Base-by-base conservation (phyloP, 35 echinoderm and acorn worm genomes). In the Apostichopus californicus region DNA sequence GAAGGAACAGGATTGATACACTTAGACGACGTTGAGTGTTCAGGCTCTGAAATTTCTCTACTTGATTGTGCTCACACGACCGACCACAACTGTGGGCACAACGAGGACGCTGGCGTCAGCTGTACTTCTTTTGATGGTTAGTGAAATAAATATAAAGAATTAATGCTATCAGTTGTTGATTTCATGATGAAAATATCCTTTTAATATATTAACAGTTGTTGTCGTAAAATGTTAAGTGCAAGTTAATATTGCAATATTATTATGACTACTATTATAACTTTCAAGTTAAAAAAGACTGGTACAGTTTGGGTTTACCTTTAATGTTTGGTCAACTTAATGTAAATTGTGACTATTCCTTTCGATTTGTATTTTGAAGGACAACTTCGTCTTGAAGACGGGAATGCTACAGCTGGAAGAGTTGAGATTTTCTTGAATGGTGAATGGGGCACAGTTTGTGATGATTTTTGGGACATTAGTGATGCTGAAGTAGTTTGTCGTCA, bases 381-480 rank as follows among this genome's bases (percentile, higher is more conserved):
- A 14, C 13, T 73, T n/a, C 71, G 71, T 22, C 71, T 73, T 7
- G 6, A 21, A 6, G 71, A n/a, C 20, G 71, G 71, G 2, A n/a
- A 73, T n/a, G 71, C 11, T 6, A 55, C 55, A 13, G 71, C 73
- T 1, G 89, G 89, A 23, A n/a, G 89, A 55, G 89, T 91, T 23
- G 89, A 91, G 22, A 55, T 91, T 9, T 79, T 56, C 22, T 21
- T 78, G 6, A 56, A 91, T 5, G 73, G 28, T 18, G 8, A 79
- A 5, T 91, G 89, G 89, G 89, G 89, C 6, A 91, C 89, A 24
- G 89, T 91, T 5, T 91, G 89, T 79, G 89, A 91, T 23, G 89
- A 91, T 21, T 6, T 54, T 1, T 91, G 89, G 89, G 89, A 91
- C 58, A 53, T 91, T 12, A 56, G 34, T 6, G 89, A 91, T 18